Conservation (phyloP, 2,888 invertebrate species). For the Ephialtes manifestator region DNA sequence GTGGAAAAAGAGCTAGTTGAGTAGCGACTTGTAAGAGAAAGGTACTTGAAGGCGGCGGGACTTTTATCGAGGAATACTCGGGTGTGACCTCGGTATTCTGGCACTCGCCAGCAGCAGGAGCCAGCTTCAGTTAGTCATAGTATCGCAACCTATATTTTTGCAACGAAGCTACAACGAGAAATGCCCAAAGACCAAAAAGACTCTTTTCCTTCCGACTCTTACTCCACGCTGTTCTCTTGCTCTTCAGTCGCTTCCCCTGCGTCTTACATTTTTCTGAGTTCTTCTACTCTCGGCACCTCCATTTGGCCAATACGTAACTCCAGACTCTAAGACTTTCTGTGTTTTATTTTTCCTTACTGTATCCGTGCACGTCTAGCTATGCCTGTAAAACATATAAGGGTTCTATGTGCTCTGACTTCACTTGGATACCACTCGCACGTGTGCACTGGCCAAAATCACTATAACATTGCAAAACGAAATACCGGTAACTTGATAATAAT, state of each 20-base stretch:
- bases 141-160: slow-evolving; percentile 77
- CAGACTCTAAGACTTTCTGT: slow-evolving; percentile 23
- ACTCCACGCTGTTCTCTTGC: slow-evolving; percentile 39
- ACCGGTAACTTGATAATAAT: neutral
- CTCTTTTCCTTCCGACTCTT: slow-evolving; percentile 72
- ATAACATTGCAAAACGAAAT: neutral
- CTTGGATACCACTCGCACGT: slow-evolving; percentile 37
- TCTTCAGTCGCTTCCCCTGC: slow-evolving; percentile 39
- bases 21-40: slow-evolving; percentile 67
- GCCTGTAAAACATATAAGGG: slow-evolving; percentile 18
- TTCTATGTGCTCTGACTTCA: slow-evolving; percentile 29
- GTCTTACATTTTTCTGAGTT: slow-evolving; percentile 47
- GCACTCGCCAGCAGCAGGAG: slow-evolving; percentile 74
- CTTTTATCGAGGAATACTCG: slow-evolving; percentile 79
- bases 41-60: slow-evolving; percentile 64
- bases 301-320: slow-evolving; percentile 60
- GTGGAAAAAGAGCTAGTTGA: slow-evolving; percentile 5
- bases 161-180: slow-evolving; percentile 70
- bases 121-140: slow-evolving; percentile 69
- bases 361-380: slow-evolving; percentile 47
- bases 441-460: neutral
- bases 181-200: slow-evolving; percentile 73
- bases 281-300: slow-evolving; percentile 53
- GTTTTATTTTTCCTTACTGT: slow-evolving; percentile 18
- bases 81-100: slow-evolving; percentile 78